Base-by-base conservation (phyloP, 2,888 invertebrate genomes). In the Cryptus armator region DNA sequence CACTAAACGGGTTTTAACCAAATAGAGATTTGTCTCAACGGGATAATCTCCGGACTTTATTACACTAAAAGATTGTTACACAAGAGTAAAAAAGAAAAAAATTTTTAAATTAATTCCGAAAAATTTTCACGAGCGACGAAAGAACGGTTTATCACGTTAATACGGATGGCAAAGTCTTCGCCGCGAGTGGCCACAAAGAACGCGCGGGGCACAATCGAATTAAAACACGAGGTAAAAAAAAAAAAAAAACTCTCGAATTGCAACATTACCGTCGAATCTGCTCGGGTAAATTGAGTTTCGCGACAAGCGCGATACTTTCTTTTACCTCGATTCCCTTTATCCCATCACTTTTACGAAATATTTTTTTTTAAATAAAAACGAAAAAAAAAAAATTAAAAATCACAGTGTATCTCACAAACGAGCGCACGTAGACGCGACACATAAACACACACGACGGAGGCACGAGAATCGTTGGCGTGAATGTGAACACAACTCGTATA, bases 331-430 rank as follows among this genome's bases (percentile, higher is more conserved):
- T 32, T 62, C 62, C 14, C n/a, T 7, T 24, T 62, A n/a, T 32
- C n/a, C 29, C 62, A 29, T 29, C 24, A 62, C n/a, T 32, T 32
- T 62, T 6, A 5, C 32, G 62, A 48, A n/a, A 48, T 14, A 48
- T 4, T 62, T 62, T 6, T 29, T 62, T 2, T 14, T 0, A 32
- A 12, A 14, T 24, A 24, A 24, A 24, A 24, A 24, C 3, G 3
- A 24, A 24, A 24, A 24, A 2, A 24, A 24, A 24, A 24, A 24
- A 24, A 24, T 3, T 2, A 32, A 62, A 62, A 62, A 62, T 62
- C 62, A 62, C 62, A 62, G 62, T 32, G 3, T 62, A 62, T 10
- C 62, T 29, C 62, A 32, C 29, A 62, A 62, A 62, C 29, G 14
- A 29, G 29, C 62, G 14, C 62, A 32, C 62, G 62, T 29, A 32